These are phyloP conservation scores for Platyscapa corneri DNA, from an alignment of 1,140 invertebrate genomes.

Conservation along the genomic window DNA sequence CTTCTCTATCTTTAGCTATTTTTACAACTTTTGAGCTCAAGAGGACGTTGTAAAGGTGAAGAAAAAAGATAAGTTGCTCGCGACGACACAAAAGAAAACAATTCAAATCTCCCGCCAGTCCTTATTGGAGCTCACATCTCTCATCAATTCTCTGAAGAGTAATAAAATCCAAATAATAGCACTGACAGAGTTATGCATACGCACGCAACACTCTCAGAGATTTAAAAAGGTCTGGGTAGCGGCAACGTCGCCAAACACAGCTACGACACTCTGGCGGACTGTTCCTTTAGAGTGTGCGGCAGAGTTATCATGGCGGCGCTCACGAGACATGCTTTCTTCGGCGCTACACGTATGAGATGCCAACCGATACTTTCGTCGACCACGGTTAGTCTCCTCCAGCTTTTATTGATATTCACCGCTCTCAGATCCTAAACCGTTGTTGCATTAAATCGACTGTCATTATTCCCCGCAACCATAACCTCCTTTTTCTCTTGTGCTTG, in stretches of 20 bases:
- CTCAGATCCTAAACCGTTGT: neutral
- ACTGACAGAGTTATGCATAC: neutral
- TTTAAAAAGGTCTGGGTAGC: conserved; percentile 32
- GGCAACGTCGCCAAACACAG: conserved; percentile 31
- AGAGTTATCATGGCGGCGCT: conserved; percentile 76
- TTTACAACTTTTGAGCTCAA: neutral
- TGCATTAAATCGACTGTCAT: too few relatives aligned
- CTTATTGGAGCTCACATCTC: neutral
- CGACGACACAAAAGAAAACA: neutral
- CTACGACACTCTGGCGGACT: neutral
- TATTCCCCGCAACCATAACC: neutral
- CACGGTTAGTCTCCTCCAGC: conserved; percentile 59
- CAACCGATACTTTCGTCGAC: conserved; percentile 49
- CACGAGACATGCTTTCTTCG: conserved; percentile 76
- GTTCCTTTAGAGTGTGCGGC: neutral
- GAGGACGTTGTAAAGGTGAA: neutral
- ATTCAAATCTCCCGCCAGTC: conserved; percentile 31
- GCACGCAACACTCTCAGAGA: neutral
- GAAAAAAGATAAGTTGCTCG: neutral
- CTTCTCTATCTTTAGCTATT: too few relatives aligned
- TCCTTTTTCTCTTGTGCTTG: neutral
- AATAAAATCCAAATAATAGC: neutral
- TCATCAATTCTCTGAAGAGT: neutral
- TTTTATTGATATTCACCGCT: neutral
- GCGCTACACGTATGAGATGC: conserved; percentile 50